A percentile compares a stretch with the other conserved stretches of the same genome.
Evolutionary conservation across 1,140 invertebrate genomes (phyloP).

Genomic region (Zaprionus capensis): DNA sequence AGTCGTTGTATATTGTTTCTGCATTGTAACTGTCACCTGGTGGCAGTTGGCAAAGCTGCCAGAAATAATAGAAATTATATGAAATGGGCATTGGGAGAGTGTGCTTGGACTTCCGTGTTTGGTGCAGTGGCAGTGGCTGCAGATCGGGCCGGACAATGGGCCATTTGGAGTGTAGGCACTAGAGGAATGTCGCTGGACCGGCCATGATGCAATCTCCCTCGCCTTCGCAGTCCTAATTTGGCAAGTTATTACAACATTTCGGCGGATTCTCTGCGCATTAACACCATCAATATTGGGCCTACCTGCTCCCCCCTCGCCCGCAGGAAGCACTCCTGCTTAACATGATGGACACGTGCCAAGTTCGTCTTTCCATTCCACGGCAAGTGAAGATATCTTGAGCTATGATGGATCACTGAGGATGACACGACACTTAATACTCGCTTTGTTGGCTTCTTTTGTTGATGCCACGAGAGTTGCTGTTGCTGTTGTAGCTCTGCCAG

Average conservation of each 20-base stretch:
- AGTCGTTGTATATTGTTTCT: slow-evolving; percentile 75
- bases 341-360: slow-evolving; percentile 77
- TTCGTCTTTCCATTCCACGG: slow-evolving; percentile 55
- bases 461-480: slow-evolving; percentile 9
- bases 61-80: slow-evolving; percentile 81
- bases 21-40: slow-evolving; percentile 79
- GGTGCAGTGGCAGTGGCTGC: slow-evolving; percentile 20
- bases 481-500: slow-evolving; percentile 37
- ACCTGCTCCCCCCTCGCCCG: slow-evolving; percentile 25
- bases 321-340: slow-evolving; percentile 47
- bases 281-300: slow-evolving; percentile 37
- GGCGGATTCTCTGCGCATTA: slow-evolving; percentile 40
- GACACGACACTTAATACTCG: slow-evolving; percentile 75
- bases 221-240: slow-evolving; percentile 58
- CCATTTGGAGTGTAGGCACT: slow-evolving; percentile 46
- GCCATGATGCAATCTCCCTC: slow-evolving; percentile 49
- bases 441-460: slow-evolving; percentile 58
- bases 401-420: slow-evolving; percentile 77
- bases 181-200: slow-evolving; percentile 35
- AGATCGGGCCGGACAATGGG: slow-evolving; percentile 59
- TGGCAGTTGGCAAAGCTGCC: slow-evolving; percentile 75
- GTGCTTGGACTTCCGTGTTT: slow-evolving; percentile 72
- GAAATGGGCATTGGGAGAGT: slow-evolving; percentile 79
- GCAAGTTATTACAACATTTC: slow-evolving; percentile 65
- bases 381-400: slow-evolving; percentile 43